Evolutionary conservation across 2,888 invertebrate species (phyloP).

Genomic region (Agapetus fuscipes): DNA sequence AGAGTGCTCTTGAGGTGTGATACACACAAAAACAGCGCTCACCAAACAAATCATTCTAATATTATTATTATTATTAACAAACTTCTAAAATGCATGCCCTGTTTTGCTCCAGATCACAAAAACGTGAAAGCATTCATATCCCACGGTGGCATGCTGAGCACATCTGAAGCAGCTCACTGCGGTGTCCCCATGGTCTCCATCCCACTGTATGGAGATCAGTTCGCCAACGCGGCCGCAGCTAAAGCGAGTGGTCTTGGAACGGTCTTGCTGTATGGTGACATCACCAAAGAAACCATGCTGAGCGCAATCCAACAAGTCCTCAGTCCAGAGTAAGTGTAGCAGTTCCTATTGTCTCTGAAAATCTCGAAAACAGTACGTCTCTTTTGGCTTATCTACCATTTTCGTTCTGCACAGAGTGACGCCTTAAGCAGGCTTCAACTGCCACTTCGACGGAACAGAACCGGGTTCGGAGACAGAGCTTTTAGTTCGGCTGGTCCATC

Average conservation of each 20-base stretch:
- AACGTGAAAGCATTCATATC: slow-evolving; percentile 57
- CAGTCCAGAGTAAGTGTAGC: slow-evolving; percentile 45
- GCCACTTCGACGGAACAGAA: too few relatives aligned
- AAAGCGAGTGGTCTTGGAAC: slow-evolving; percentile 51
- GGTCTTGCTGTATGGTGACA: slow-evolving; percentile 45
- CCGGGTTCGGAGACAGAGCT: too few relatives aligned
- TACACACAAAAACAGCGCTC: too few relatives aligned
- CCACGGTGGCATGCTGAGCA: slow-evolving; percentile 59
- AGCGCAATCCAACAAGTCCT: slow-evolving; percentile 48
- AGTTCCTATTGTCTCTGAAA: too few relatives aligned
- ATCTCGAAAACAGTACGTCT: too few relatives aligned
- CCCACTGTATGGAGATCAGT: slow-evolving; percentile 63
- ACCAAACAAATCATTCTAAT: too few relatives aligned
- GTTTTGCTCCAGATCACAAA: slow-evolving; percentile 47
- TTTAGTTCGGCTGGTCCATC: too few relatives aligned
- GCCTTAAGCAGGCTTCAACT: too few relatives aligned
- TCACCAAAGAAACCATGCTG: slow-evolving; percentile 46
- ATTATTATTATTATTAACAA: too few relatives aligned
- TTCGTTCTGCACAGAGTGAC: too few relatives aligned
- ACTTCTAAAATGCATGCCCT: not conserved
- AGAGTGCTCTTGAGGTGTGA: too few relatives aligned
- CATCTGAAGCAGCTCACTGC: slow-evolving; percentile 56
- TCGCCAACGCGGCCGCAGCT: slow-evolving; percentile 52
- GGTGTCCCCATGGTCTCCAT: slow-evolving; percentile 57
- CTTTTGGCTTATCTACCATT: too few relatives aligned